A percentile compares a stretch with the other conserved stretches of the same genome.
Evolutionary conservation across 2,113 vertebrate genomes (phyloP).

Genomic region (Pantherophis guttatus): DNA sequence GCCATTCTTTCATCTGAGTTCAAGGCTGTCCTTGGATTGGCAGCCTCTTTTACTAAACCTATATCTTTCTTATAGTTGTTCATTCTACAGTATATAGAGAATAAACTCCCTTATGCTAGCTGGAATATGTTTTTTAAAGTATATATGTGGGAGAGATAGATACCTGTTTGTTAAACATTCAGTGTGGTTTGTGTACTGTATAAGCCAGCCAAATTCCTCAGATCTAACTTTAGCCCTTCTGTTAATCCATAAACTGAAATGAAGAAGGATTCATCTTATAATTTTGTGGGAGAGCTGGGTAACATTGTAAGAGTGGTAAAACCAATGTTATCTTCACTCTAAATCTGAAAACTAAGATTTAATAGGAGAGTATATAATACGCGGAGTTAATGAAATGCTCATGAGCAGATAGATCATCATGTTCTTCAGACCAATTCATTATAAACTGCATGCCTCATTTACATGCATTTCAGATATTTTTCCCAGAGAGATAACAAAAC

Average conservation of each 20-base stretch:
- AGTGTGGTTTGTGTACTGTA: slow-evolving; percentile 11
- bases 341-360: slow-evolving; percentile 54
- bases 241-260: neutral
- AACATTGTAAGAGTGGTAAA: slow-evolving; percentile 41
- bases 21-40: neutral
- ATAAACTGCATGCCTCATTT: slow-evolving; percentile 61
- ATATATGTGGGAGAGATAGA: neutral
- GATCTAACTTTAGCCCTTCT: neutral
- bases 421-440: slow-evolving; percentile 61
- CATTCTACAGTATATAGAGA: neutral
- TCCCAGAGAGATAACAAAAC: slow-evolving; percentile 37
- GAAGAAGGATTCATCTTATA: slow-evolving; percentile 18
- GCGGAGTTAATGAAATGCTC: slow-evolving; percentile 66
- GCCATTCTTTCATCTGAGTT: slow-evolving; percentile 37
- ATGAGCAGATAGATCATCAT: slow-evolving; percentile 53
- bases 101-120: neutral
- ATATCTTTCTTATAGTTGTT: neutral
- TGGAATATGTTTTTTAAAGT: neutral
- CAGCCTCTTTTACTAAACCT: neutral
- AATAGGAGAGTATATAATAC: slow-evolving; percentile 56
- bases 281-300: slow-evolving; percentile 36
- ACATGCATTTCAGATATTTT: slow-evolving; percentile 43
- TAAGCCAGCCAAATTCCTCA: slow-evolving; percentile 35
- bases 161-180: neutral
- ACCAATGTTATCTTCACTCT: slow-evolving; percentile 31